A percentile compares a stretch with the other conserved stretches of the same genome.
Evolutionary conservation across 2,888 invertebrate genomes (phyloP).

Genomic region (Platycheirus rosarum): DNA sequence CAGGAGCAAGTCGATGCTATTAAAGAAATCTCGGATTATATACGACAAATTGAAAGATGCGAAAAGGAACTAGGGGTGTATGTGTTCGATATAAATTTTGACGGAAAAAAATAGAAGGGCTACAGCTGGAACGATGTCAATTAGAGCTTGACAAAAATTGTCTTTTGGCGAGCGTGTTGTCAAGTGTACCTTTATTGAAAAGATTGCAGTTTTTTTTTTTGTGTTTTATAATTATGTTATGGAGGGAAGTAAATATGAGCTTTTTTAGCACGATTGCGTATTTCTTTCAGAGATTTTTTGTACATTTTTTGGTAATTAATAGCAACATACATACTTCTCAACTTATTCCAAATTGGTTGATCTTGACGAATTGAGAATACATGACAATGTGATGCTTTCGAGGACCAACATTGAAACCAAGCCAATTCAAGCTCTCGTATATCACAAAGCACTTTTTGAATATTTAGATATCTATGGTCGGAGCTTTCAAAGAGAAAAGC

Average conservation of each 20-base stretch:
- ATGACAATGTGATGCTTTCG: no score
- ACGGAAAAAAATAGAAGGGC: conserved; percentile 38
- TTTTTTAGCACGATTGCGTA: conserved; percentile 30
- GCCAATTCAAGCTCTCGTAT: no score
- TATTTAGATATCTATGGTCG: no score
- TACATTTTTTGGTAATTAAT: no score
- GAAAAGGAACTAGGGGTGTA: conserved; percentile 86
- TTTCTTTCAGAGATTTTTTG: no score
- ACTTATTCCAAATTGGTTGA: no score
- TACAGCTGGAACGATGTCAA: conserved; percentile 31
- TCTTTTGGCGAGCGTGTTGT: not conserved
- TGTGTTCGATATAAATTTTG: conserved; percentile 84
- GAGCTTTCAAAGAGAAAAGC: no score
- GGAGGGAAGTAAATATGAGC: conserved; percentile 22
- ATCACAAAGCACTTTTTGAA: no score
- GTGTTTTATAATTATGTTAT: conserved; percentile 7
- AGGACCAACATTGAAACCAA: no score
- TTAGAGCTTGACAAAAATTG: conserved; percentile 19
- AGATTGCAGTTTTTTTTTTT: conserved; percentile 17
- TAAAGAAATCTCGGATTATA: conserved; percentile 87
- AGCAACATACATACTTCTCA: no score
- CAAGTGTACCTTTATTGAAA: conserved; percentile 32
- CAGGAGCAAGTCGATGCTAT: conserved; percentile 89
- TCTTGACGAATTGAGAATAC: no score
- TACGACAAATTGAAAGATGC: conserved; percentile 88